phyloP scores from a whole-genome alignment of 2,797 vertebrate species.

The Kryptopterus vitreolus region DNA sequence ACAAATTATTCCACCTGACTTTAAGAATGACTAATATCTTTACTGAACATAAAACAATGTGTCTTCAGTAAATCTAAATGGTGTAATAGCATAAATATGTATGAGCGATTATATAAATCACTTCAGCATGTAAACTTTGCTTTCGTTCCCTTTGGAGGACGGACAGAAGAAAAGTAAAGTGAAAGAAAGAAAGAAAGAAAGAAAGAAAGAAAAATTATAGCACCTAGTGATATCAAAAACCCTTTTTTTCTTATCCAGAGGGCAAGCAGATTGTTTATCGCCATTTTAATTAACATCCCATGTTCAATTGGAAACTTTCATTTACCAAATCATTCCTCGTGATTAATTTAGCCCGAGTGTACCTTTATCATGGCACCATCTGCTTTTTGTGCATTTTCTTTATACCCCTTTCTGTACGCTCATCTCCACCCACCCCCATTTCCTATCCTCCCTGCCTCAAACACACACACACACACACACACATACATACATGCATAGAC shows the following conservation, averaged over 20 bases:
- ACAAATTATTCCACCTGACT: constrained; percentile 27
- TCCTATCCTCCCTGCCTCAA: too few species aligned
- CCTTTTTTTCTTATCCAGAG: not conserved
- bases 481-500: constrained; percentile 1
- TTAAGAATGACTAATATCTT: constrained; percentile 17
- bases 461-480: not conserved
- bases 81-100: not conserved
- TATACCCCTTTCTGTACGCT: constrained; percentile 1
- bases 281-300: constrained; percentile 63
- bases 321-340: constrained; percentile 68
- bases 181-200: not conserved
- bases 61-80: not conserved
- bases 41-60: not conserved
- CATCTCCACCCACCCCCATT: too few species aligned
- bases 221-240: not conserved
- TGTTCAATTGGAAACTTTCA: constrained; percentile 67
- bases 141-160: not conserved
- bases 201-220: not conserved
- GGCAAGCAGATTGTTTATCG: constrained; percentile 49
- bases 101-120: not conserved
- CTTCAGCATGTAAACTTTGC: not conserved
- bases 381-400: constrained; percentile 48
- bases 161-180: too few species aligned
- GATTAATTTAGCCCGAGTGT: constrained; percentile 66
- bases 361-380: constrained; percentile 36